Conservation (phyloP, 1,140 invertebrate genomes). For the Cataglyphis hispanica region DNA sequence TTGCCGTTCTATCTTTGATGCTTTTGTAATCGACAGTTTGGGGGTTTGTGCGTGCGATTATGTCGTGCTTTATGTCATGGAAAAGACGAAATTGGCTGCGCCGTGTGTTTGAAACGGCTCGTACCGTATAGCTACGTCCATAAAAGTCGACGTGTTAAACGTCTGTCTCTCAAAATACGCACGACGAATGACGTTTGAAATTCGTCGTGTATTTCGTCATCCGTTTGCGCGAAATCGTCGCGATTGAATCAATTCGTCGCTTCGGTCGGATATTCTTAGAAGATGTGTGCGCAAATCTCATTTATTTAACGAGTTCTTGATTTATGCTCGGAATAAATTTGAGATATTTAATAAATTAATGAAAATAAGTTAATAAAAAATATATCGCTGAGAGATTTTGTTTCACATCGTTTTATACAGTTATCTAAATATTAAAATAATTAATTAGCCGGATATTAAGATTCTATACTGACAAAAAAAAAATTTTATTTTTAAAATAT, state of each 20-base stretch:
- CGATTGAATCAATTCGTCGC: constrained; percentile 49
- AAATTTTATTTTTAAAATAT: too few species aligned
- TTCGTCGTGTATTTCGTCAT: constrained; percentile 31
- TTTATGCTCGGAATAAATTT: neutral
- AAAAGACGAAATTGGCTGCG: constrained; percentile 39
- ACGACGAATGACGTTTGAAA: constrained; percentile 48
- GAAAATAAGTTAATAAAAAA: neutral
- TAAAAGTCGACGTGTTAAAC: constrained; percentile 42
- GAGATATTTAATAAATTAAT: neutral
- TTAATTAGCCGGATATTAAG: neutral
- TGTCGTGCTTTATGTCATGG: constrained; percentile 39
- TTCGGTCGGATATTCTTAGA: constrained; percentile 18
- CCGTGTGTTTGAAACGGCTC: constrained; percentile 24
- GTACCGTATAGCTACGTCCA: neutral
- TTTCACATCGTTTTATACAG: neutral
- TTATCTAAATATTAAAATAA: neutral
- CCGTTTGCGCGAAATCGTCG: constrained; percentile 41
- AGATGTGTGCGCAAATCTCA: constrained; percentile 17
- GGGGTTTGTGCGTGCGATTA: neutral
- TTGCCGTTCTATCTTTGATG: constrained; percentile 46
- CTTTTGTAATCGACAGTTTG: constrained; percentile 24
- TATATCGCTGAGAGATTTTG: neutral
- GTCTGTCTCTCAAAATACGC: constrained; percentile 30
- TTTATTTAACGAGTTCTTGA: neutral
- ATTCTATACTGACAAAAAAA: neutral